phyloP scores from a whole-genome alignment of 2,888 invertebrate genomes.

The Notocelia uddmanniana region DNA sequence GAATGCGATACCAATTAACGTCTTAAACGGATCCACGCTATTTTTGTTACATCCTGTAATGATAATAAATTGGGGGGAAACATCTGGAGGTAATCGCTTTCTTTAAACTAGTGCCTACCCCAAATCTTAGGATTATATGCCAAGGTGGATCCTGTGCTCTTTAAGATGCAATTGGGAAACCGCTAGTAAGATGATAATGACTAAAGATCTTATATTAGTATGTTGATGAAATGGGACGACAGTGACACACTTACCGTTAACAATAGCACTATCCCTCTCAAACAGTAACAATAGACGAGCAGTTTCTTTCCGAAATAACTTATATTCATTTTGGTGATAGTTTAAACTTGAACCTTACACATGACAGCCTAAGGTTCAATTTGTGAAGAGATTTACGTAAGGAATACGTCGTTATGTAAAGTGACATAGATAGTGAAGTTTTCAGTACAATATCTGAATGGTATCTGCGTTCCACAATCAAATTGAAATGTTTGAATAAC shows the following conservation, averaged over 20 bases:
- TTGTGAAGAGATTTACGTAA: neutral
- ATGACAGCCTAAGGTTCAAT: neutral
- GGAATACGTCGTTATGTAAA: neutral
- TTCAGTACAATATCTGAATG: conserved; percentile 26
- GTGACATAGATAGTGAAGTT: conserved; percentile 10
- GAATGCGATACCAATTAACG: no score
- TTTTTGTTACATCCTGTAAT: no score
- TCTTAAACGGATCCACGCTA: no score
- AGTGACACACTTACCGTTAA: conserved; percentile 12
- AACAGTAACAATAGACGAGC: conserved; percentile 2
- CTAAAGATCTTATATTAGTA: neutral
- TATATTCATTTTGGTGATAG: neutral
- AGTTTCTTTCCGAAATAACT: neutral
- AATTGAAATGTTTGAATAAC: conserved; percentile 24
- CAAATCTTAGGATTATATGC: no score
- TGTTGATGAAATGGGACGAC: conserved; percentile 1
- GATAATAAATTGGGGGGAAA: no score
- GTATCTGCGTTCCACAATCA: conserved; percentile 6
- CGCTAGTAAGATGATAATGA: no score
- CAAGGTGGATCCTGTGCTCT: no score
- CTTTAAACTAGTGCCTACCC: no score
- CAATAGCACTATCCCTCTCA: conserved; percentile 10
- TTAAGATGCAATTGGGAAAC: no score
- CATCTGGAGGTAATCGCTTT: no score
- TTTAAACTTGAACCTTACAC: neutral